A percentile compares a stretch with the other conserved stretches of the same genome.
phyloP scores from a whole-genome alignment of 2,888 invertebrate species.

The Zygogramma bicolorata region DNA sequence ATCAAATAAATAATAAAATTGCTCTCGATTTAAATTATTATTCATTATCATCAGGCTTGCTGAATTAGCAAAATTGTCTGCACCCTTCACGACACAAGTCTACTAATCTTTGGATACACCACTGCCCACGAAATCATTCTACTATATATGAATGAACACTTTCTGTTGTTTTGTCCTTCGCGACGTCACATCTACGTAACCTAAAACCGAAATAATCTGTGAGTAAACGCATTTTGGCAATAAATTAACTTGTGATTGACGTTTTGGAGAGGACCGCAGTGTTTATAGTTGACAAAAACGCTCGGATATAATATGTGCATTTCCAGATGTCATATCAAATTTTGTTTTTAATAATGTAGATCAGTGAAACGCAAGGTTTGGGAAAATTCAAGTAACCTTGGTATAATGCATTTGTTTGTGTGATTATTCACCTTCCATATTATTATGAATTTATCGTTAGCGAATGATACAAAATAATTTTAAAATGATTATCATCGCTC shows the following conservation, averaged over 20 bases:
- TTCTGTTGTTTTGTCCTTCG: neutral
- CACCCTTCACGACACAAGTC: too few relatives aligned
- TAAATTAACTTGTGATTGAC: slow-evolving; percentile 1
- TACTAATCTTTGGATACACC: neutral
- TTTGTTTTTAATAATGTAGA: neutral
- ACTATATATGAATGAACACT: neutral
- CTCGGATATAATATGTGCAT: neutral
- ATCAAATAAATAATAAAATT: too few relatives aligned
- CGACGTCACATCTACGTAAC: neutral
- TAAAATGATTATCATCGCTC: too few relatives aligned
- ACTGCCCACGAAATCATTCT: neutral
- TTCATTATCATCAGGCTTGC: too few relatives aligned
- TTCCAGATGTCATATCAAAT: neutral
- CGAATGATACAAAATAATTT: neutral
- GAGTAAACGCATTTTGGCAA: slow-evolving; percentile 5
- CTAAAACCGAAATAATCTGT: neutral
- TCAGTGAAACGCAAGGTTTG: neutral
- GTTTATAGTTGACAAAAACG: neutral
- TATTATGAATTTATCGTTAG: neutral
- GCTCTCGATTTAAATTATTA: too few relatives aligned
- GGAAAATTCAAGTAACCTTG: neutral
- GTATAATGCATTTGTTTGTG: neutral
- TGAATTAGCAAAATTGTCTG: too few relatives aligned
- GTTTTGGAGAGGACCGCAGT: neutral
- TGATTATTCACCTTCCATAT: neutral